These are phyloP conservation scores for Homalodisca vitripennis DNA, from an alignment of 1,140 invertebrate species.

Conservation along the genomic window DNA sequence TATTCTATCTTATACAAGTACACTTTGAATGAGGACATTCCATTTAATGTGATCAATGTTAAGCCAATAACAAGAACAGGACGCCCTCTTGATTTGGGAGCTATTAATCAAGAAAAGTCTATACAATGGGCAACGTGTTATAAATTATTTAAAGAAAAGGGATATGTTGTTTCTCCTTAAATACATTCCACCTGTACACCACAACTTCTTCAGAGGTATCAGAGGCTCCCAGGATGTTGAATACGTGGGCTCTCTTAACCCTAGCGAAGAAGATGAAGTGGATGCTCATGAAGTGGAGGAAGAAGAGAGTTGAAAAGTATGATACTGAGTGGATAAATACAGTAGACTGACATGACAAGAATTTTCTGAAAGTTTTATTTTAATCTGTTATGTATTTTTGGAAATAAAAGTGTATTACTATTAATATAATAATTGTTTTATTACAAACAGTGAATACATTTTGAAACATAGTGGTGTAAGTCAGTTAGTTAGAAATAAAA, in stretches of 20 bases:
- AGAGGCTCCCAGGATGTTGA: slow-evolving; percentile 1
- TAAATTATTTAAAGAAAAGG: background rate
- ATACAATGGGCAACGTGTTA: slow-evolving; percentile 14
- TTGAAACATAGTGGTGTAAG: too few relatives aligned
- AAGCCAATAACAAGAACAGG: slow-evolving; percentile 14
- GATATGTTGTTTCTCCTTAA: background rate
- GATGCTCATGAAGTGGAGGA: too few relatives aligned
- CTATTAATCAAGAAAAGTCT: background rate
- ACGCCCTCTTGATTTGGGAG: background rate
- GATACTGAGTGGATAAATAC: too few relatives aligned
- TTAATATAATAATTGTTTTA: too few relatives aligned
- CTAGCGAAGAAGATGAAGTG: background rate
- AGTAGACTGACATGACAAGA: too few relatives aligned
- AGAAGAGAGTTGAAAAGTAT: too few relatives aligned
- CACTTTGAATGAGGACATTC: slow-evolving; percentile 11
- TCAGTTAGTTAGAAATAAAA: too few relatives aligned
- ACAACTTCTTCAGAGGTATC: slow-evolving; percentile 28
- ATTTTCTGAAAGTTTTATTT: too few relatives aligned
- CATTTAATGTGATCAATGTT: background rate
- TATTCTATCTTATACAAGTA: slow-evolving; percentile 18
- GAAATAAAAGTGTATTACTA: too few relatives aligned
- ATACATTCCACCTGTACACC: slow-evolving; percentile 11
- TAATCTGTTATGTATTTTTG: too few relatives aligned
- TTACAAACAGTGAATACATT: too few relatives aligned
- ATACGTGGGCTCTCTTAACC: slow-evolving; percentile 6